A percentile compares a stretch with the other conserved stretches of the same genome.
Evolutionary conservation across 53 echinoderm and acorn worm genomes (phyloP).

Genomic region (Luidia sarsii): DNA sequence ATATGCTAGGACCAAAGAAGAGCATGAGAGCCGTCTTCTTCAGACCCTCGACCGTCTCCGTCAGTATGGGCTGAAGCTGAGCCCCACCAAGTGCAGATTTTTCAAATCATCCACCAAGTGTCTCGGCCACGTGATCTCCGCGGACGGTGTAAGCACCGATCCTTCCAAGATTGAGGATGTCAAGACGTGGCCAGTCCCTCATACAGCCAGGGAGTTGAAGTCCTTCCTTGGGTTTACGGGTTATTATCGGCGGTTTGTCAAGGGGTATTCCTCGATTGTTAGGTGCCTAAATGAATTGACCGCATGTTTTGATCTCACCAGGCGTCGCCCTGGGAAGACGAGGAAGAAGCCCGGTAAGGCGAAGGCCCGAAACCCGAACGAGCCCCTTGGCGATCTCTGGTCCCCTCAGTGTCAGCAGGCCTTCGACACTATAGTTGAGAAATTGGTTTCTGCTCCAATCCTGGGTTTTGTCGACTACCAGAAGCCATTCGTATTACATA

Average conservation of each 20-base stretch:
- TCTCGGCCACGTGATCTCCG: constrained; percentile 11
- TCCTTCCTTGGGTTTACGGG: not conserved
- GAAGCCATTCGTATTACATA: constrained; percentile 60
- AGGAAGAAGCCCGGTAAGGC: not conserved
- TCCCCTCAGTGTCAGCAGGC: constrained; percentile 43
- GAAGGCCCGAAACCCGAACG: not conserved
- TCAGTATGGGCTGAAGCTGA: not conserved
- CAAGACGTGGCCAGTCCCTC: constrained; percentile 8
- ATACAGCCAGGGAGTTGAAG: not conserved
- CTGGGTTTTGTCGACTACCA: constrained; percentile 60
- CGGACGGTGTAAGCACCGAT: constrained; percentile 4
- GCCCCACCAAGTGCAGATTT: not conserved
- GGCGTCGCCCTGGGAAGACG: not conserved
- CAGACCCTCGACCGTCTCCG: not conserved
- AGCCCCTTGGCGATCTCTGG: constrained; percentile 53
- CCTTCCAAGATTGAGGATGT: not conserved
- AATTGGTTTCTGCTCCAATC: constrained; percentile 44
- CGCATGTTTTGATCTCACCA: constrained; percentile 26
- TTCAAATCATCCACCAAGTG: constrained; percentile 4
- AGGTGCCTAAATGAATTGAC: constrained; percentile 27
- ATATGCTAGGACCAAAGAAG: not conserved
- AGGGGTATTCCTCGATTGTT: not conserved
- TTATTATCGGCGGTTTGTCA: not conserved
- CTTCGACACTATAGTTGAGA: constrained; percentile 45
- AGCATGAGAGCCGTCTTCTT: not conserved